phyloP scores from a whole-genome alignment of 2,113 vertebrate species.

The Colossoma macropomum region DNA sequence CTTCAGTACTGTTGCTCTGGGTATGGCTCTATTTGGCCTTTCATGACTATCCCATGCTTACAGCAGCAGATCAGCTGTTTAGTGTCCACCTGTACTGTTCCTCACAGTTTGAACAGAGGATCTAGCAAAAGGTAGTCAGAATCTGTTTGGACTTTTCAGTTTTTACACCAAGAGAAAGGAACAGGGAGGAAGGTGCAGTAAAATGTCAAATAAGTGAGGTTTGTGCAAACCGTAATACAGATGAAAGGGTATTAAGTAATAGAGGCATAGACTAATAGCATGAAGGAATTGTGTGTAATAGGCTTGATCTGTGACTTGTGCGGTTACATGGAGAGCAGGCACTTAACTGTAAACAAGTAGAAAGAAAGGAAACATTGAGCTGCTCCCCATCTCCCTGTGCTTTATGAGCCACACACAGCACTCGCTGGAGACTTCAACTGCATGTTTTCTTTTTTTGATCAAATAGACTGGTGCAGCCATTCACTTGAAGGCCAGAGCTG shows the following conservation, averaged over 20 bases:
- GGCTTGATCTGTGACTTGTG: background rate
- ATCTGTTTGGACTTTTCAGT: background rate
- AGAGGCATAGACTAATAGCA: background rate
- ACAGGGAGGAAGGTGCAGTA: background rate
- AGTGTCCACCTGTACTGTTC: background rate
- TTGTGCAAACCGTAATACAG: background rate
- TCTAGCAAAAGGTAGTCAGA: background rate
- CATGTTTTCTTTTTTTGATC: background rate
- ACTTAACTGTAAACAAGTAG: constrained; percentile 12
- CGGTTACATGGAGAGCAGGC: background rate
- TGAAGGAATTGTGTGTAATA: background rate
- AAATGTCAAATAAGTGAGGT: background rate
- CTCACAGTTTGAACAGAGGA: background rate
- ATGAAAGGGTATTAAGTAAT: background rate
- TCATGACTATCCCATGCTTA: constrained; percentile 21
- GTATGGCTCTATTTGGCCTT: constrained; percentile 67
- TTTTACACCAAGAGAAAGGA: background rate
- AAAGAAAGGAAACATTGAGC: background rate
- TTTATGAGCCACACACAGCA: background rate
- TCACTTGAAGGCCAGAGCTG: background rate
- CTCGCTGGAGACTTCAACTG: background rate
- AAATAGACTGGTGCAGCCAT: background rate
- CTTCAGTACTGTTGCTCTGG: constrained; percentile 84
- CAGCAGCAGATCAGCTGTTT: background rate
- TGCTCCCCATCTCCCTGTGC: background rate